These are phyloP conservation scores for Conchocele bisecta DNA, from an alignment of 2,888 invertebrate species.

Conservation along the genomic window DNA sequence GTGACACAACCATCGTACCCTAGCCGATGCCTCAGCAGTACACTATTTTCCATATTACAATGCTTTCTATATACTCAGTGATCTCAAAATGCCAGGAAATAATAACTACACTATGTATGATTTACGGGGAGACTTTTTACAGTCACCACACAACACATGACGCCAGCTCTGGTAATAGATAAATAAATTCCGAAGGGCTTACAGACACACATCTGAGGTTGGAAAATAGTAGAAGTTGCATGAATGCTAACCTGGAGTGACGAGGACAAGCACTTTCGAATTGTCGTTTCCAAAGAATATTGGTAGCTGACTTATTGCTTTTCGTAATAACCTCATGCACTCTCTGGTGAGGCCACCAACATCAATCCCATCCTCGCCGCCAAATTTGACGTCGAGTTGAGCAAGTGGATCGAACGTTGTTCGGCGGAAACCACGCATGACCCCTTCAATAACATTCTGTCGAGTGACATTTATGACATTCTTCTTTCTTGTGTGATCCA, in stretches of 20 bases:
- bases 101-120: no score
- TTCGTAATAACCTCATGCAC: not conserved
- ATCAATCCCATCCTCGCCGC: slow-evolving; percentile 11
- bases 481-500: not conserved
- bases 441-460: slow-evolving; percentile 1
- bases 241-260: not conserved
- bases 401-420: not conserved
- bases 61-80: no score
- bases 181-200: no score
- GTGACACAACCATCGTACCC: no score
- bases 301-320: not conserved
- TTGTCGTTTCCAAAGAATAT: slow-evolving; percentile 7
- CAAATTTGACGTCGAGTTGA: slow-evolving; percentile 1
- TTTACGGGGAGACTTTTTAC: no score
- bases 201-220: no score
- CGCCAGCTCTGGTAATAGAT: no score
- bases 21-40: no score
- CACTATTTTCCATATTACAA: no score
- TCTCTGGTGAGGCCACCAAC: slow-evolving; percentile 3
- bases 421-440: not conserved
- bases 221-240: not conserved
- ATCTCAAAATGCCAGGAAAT: no score
- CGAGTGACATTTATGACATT: slow-evolving; percentile 6
- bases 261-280: not conserved
- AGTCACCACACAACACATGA: no score